Evolutionary conservation across 2,888 invertebrate species (phyloP).

Genomic region (Myopa testacea): DNA sequence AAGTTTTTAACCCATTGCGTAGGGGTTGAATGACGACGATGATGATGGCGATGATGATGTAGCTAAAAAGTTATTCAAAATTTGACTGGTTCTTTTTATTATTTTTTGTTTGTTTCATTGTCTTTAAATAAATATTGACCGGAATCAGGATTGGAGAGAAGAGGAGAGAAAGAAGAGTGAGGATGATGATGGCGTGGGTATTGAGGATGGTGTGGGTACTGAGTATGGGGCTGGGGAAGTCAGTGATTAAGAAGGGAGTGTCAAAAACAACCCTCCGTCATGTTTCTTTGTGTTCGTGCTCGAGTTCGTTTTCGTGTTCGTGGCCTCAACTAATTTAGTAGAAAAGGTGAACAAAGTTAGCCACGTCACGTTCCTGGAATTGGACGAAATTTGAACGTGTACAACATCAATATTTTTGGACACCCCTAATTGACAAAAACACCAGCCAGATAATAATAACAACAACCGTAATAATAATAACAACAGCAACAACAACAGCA

Average conservation of each 20-base stretch:
- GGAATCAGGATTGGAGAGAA: no score
- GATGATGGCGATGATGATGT: no score
- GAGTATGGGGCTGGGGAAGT: no score
- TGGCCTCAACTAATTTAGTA: neutral
- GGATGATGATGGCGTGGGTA: no score
- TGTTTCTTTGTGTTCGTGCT: neutral
- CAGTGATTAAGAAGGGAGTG: neutral
- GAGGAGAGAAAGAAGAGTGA: no score
- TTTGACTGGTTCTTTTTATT: no score
- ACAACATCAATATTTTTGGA: neutral
- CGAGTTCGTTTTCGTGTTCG: neutral
- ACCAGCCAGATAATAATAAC: neutral
- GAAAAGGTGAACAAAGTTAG: neutral
- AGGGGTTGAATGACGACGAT: no score
- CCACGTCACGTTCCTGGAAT: no score
- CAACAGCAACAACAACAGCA: neutral
- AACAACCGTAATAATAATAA: slow-evolving; percentile 1
- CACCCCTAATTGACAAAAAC: neutral
- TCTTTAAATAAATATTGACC: no score
- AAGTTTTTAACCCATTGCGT: neutral
- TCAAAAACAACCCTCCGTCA: neutral
- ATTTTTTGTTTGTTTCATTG: no score
- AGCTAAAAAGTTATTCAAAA: no score
- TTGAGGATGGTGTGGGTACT: no score
- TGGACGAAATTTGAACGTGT: neutral